Percentiles rank a stretch among this genome's conserved stretches.
Evolutionary conservation across 2,113 vertebrate species (phyloP).

Genomic region (Motacilla alba): DNA sequence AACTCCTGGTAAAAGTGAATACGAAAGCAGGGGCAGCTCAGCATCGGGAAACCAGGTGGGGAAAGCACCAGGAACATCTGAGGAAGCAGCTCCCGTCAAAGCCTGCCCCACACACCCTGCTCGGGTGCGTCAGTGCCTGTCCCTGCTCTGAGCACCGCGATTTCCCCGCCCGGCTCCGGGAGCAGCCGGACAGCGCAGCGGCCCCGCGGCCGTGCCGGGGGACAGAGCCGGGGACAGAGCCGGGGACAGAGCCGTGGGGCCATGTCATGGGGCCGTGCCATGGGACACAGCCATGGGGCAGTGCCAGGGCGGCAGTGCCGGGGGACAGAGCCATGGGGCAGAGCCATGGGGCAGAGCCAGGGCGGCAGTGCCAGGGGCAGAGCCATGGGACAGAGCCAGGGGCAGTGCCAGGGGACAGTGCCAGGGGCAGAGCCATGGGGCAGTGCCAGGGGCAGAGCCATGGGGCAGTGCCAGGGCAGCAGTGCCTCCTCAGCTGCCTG

Average conservation of each 20-base stretch:
- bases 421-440: rapidly evolving
- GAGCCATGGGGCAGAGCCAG: no score
- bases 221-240: background rate
- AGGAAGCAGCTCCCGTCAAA: background rate
- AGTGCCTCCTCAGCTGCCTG: background rate
- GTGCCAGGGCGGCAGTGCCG: background rate
- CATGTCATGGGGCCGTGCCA: background rate
- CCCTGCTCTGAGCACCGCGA: background rate
- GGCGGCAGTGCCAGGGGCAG: background rate
- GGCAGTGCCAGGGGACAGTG: background rate
- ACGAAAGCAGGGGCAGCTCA: background rate
- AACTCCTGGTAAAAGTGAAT: rapidly evolving
- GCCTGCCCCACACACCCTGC: background rate
- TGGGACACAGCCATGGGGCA: background rate
- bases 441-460: no score
- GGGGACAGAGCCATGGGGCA: no score
- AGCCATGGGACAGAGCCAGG: background rate
- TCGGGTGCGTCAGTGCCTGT: rapidly evolving
- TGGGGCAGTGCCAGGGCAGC: background rate
- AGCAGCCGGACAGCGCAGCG: background rate
- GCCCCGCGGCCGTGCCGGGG: background rate
- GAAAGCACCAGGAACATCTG: background rate
- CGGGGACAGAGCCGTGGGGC: background rate
- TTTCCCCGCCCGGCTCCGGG: background rate
- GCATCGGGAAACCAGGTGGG: background rate